These are phyloP conservation scores for Augochlora pura DNA, from an alignment of 1,140 invertebrate genomes.

Conservation along the genomic window DNA sequence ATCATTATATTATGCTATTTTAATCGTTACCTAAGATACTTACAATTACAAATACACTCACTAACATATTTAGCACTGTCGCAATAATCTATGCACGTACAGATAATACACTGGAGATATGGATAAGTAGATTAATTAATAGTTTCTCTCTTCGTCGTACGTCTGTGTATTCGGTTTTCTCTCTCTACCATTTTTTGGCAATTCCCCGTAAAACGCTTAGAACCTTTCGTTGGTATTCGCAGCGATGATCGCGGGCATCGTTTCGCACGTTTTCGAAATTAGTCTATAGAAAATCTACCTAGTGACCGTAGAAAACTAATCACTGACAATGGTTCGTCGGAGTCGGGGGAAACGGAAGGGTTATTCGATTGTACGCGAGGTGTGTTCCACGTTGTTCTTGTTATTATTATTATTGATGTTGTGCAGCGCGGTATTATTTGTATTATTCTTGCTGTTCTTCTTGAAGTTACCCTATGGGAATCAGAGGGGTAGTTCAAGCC, in stretches of 20 bases:
- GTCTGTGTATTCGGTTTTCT: too few species aligned
- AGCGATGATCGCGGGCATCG: conserved; percentile 22
- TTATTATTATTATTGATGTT: too few species aligned
- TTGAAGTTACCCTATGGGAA: conserved; percentile 5
- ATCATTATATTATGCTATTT: conserved; percentile 59
- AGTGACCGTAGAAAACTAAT: background rate
- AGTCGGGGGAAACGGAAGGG: background rate
- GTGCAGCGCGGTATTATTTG: too few species aligned
- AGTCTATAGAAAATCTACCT: background rate
- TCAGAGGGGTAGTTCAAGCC: background rate
- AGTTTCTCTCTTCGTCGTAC: background rate
- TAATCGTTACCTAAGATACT: conserved; percentile 67
- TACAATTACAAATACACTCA: conserved; percentile 70
- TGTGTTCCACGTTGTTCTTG: conserved; percentile 26
- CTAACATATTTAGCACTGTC: conserved; percentile 67
- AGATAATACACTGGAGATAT: conserved; percentile 64
- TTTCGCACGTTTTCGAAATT: background rate
- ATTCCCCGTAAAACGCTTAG: conserved; percentile 5
- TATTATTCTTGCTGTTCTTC: too few species aligned
- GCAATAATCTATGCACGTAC: conserved; percentile 65
- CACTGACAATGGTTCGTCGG: background rate
- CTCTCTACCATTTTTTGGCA: conserved; percentile 8
- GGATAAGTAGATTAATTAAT: conserved; percentile 38
- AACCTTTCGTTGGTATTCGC: conserved; percentile 20
- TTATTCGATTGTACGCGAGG: conserved; percentile 37